Base-by-base conservation (phyloP, 2,113 vertebrate species). In the Cheilinus undulatus region DNA sequence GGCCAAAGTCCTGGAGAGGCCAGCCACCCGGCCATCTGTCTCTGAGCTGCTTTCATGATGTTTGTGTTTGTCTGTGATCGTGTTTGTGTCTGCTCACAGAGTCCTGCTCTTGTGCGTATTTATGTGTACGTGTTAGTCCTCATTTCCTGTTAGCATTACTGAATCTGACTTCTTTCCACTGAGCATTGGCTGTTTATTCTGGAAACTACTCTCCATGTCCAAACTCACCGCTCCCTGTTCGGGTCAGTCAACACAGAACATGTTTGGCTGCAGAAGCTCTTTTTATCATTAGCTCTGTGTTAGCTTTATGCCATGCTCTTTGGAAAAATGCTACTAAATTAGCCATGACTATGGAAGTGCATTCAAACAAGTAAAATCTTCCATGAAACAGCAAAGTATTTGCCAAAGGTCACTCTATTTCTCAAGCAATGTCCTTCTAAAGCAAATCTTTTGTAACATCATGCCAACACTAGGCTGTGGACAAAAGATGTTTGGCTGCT, bases 111-210 rank as follows among this genome's bases (percentile, higher is more conserved):
- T 50, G 30, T 48, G 52, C 22, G 52, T 72, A 30, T 40, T 0
- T 40, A 20, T 60, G 60, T 43, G 50, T 52, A 28, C 56, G 30
- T 78, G 50, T 81, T 68, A 28, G 38, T 38, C 58, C 49, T 73
- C 50, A 40, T 61, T 78, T 84, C 76, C 69, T 87, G 76, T 84
- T 82, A 58, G 68, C 68, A 52, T 78, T 75, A 80, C 8, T 69
- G 59, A 72, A 45, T 68, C 49, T 27, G 73, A 85, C 43, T 68
- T 65, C n/a, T 78, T 30, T 53, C 52, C 43, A 45, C 51, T 72
- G 48, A 82, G 50, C 51, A 22, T 72, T 48, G 24, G 43, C 42
- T 87, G 85, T 85, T 89, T 89, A 76, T 73, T 53, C 80, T 87
- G 80, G 74, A 89, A 83, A 74, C 58, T 27, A 12, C 27, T 72